phyloP scores from a whole-genome alignment of 2,888 invertebrate genomes.

The Noctua janthina region DNA sequence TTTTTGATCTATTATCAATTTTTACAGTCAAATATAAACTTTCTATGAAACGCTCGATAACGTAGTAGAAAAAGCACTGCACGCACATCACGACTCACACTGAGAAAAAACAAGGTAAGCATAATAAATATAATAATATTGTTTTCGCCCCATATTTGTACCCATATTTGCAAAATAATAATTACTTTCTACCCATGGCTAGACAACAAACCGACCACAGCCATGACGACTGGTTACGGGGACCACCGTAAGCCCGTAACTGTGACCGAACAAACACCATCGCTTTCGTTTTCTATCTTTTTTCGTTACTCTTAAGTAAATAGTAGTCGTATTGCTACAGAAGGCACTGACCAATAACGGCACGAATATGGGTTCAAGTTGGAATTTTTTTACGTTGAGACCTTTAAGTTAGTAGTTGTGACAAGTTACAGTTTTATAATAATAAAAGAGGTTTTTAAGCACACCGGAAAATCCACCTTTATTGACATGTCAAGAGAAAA shows the following conservation, averaged over 20 bases:
- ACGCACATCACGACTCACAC: no score
- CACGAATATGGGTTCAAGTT: not conserved
- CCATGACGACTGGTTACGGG: conserved; percentile 48
- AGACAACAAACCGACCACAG: not conserved
- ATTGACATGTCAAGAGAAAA: not conserved
- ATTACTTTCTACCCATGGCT: not conserved
- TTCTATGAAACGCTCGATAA: no score
- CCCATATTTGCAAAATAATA: no score
- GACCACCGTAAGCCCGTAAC: conserved; percentile 56
- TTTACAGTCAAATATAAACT: no score
- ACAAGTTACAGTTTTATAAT: not conserved
- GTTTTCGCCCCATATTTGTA: no score
- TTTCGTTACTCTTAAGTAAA: conserved; percentile 18
- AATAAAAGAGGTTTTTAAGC: not conserved
- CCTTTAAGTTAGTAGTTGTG: not conserved
- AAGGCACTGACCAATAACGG: conserved; percentile 18
- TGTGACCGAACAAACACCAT: conserved; percentile 57
- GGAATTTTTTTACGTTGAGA: not conserved
- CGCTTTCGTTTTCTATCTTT: conserved; percentile 40
- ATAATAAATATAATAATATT: no score
- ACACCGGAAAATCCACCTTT: not conserved
- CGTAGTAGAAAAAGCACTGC: no score
- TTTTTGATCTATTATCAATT: no score
- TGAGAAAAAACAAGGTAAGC: no score
- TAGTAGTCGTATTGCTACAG: conserved; percentile 11